Evolutionary conservation across 2,797 vertebrate genomes (phyloP).

Genomic region (Geotrypetes seraphini): DNA sequence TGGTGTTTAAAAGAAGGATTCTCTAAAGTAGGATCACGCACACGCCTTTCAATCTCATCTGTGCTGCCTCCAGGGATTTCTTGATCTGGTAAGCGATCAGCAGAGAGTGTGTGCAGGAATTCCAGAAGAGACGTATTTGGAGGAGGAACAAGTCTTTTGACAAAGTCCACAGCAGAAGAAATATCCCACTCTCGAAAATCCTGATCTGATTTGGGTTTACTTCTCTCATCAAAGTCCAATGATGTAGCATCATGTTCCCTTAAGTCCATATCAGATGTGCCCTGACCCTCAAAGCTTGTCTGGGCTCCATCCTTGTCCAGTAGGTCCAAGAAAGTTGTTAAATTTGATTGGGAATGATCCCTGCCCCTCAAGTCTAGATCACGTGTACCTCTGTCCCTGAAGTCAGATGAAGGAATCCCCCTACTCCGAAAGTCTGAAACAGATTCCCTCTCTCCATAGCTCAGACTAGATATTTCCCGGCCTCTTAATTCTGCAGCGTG

Average conservation of each 20-base stretch:
- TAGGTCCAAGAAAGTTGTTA: slow-evolving; percentile 75
- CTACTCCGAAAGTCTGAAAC: slow-evolving; percentile 75
- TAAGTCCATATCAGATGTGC: slow-evolving; percentile 62
- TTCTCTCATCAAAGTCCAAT: slow-evolving; percentile 59
- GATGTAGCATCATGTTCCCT: slow-evolving; percentile 55
- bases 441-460: slow-evolving; percentile 13
- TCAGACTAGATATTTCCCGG: slow-evolving; percentile 49
- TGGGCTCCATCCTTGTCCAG: slow-evolving; percentile 58
- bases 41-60: slow-evolving; percentile 44
- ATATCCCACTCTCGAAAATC: slow-evolving; percentile 67
- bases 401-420: slow-evolving; percentile 62
- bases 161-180: slow-evolving; percentile 48
- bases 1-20: slow-evolving; percentile 45
- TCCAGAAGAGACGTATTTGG: slow-evolving; percentile 42
- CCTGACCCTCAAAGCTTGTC: slow-evolving; percentile 51
- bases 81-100: slow-evolving; percentile 41
- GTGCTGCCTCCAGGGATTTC: slow-evolving; percentile 38
- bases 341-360: slow-evolving; percentile 70
- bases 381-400: slow-evolving; percentile 69
- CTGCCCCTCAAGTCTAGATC: slow-evolving; percentile 73
- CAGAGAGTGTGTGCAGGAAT: slow-evolving; percentile 43
- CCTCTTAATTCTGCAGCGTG: slow-evolving; percentile 48
- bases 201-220: slow-evolving; percentile 57
- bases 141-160: slow-evolving; percentile 61
- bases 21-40: slow-evolving; percentile 24